These are phyloP conservation scores for Lottia gigantea DNA, from an alignment of 2,888 invertebrate genomes.

Conservation along the genomic window DNA sequence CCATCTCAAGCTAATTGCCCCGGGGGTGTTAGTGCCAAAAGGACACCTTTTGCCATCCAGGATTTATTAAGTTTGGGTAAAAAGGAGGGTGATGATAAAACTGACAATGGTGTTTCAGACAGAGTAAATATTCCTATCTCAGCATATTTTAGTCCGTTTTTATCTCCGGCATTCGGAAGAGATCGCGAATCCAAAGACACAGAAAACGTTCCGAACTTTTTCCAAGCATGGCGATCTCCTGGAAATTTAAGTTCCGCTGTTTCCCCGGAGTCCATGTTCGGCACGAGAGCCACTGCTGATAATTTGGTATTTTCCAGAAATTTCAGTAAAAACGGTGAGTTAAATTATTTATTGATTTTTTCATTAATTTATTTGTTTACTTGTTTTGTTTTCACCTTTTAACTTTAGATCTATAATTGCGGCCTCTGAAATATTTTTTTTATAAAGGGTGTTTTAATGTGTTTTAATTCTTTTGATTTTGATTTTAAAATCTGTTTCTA, in stretches of 20 bases:
- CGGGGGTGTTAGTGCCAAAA: background rate
- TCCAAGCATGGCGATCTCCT: background rate
- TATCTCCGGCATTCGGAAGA: background rate
- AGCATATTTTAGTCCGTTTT: background rate
- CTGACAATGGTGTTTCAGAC: background rate
- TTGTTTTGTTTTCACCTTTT: too few relatives aligned
- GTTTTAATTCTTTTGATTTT: too few relatives aligned
- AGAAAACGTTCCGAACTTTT: background rate
- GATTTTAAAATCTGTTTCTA: too few relatives aligned
- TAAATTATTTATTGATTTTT: background rate
- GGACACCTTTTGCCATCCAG: conserved; percentile 3
- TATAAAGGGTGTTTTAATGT: too few relatives aligned
- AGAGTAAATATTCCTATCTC: background rate
- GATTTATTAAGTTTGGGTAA: conserved; percentile 5
- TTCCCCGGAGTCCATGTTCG: background rate
- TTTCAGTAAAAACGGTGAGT: conserved; percentile 5
- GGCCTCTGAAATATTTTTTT: too few relatives aligned
- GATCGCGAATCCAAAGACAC: background rate
- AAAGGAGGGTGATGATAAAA: conserved; percentile 4
- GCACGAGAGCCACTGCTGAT: background rate
- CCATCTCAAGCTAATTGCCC: background rate
- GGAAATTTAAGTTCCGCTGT: background rate
- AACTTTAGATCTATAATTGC: too few relatives aligned
- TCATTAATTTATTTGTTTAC: too few relatives aligned
- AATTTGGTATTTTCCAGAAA: conserved; percentile 1